These are phyloP conservation scores for Otis tarda DNA, from an alignment of 2,113 vertebrate species.

Conservation along the genomic window DNA sequence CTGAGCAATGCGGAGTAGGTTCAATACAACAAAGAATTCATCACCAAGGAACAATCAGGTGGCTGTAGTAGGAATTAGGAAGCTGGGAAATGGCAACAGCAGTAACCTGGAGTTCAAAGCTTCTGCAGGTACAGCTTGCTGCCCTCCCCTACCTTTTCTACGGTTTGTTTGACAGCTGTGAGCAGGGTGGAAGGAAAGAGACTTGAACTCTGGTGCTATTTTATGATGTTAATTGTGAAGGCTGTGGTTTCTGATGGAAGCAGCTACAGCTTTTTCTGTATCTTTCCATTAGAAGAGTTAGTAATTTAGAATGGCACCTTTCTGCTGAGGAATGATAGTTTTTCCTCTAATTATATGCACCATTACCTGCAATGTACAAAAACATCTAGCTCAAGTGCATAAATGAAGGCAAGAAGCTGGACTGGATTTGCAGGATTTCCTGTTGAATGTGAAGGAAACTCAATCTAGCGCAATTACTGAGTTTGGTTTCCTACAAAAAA, in stretches of 20 bases:
- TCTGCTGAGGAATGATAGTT: neutral
- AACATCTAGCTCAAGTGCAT: neutral
- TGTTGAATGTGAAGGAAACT: neutral
- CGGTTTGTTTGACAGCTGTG: neutral
- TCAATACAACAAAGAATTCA: neutral
- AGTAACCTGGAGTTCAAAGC: neutral
- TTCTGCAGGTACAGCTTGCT: neutral
- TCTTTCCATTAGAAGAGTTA: neutral
- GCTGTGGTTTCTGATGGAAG: neutral
- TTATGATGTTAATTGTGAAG: neutral
- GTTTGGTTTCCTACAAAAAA: neutral
- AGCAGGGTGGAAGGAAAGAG: neutral
- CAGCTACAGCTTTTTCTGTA: neutral
- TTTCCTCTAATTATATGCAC: neutral
- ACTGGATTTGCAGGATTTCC: neutral
- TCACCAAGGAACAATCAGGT: accelerated
- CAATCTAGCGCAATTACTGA: neutral
- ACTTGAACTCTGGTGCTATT: neutral
- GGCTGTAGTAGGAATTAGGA: neutral
- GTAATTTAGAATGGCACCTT: neutral
- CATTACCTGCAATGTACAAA: neutral
- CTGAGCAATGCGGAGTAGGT: neutral
- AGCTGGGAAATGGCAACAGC: neutral
- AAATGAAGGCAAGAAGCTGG: neutral
- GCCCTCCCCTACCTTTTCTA: neutral